Evolutionary conservation across 2,888 invertebrate genomes (phyloP).

Genomic region (Cosmorhoe ocellata): DNA sequence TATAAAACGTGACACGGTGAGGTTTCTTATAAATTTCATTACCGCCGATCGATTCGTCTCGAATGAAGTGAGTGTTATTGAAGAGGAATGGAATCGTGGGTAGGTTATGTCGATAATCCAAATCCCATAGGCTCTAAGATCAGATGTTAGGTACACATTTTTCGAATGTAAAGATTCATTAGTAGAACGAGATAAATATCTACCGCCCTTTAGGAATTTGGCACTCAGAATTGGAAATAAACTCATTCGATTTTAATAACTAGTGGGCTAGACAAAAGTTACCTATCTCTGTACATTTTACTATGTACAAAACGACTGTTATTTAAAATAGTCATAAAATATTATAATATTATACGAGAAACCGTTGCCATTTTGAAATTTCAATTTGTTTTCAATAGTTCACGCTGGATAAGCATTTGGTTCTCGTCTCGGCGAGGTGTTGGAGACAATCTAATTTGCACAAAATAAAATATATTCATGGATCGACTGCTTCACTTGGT

Average conservation of each 20-base stretch:
- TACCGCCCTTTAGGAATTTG: no score
- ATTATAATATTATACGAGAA: not conserved
- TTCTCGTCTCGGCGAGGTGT: conserved; percentile 22
- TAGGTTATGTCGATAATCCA: not conserved
- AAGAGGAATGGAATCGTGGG: conserved; percentile 2
- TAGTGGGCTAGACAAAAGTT: no score
- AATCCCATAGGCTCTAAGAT: not conserved
- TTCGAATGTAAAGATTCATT: no score
- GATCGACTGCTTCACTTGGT: conserved; percentile 5
- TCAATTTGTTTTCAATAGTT: conserved; percentile 37
- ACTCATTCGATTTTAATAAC: no score
- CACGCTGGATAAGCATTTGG: conserved; percentile 35
- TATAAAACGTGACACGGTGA: conserved; percentile 54
- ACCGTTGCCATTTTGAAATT: conserved; percentile 26
- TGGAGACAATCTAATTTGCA: conserved; percentile 37
- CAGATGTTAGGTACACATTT: not conserved
- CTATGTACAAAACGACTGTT: no score
- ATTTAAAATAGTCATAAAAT: no score
- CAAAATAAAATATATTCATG: conserved; percentile 33
- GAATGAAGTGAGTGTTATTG: conserved; percentile 26
- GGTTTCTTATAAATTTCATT: conserved; percentile 70
- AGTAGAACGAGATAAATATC: no score
- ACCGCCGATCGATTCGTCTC: conserved; percentile 55
- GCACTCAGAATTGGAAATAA: no score
- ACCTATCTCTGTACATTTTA: no score